phyloP scores from a whole-genome alignment of 2,797 vertebrate genomes.

The Rhabdomys pumilio region DNA sequence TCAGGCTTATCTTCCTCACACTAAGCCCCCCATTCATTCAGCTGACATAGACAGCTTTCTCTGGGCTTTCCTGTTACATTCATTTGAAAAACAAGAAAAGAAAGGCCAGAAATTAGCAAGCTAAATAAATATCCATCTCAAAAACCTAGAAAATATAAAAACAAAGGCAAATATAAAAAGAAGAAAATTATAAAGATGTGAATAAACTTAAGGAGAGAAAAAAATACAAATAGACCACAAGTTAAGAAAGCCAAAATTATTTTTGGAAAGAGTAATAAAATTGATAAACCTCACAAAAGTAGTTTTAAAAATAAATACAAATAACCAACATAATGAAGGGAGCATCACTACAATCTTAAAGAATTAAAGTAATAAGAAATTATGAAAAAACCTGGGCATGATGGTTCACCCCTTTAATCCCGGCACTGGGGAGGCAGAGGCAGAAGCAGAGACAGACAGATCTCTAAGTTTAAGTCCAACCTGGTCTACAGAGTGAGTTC shows the following conservation, averaged over 20 bases:
- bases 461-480: background rate
- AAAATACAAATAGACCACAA: background rate
- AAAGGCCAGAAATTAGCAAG: background rate
- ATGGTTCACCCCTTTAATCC: background rate
- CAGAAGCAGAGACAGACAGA: background rate
- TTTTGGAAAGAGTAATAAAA: conserved; percentile 21
- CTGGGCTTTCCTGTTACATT: background rate
- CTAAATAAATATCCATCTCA: background rate
- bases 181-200: background rate
- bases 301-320: conserved; percentile 10
- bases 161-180: background rate
- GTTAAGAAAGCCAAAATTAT: background rate
- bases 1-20: background rate
- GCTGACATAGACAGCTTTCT: background rate
- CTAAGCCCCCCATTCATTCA: no score
- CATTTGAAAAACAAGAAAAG: background rate
- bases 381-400: background rate
- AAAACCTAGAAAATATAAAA: background rate
- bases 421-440: background rate
- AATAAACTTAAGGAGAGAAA: background rate
- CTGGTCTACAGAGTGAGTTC: background rate
- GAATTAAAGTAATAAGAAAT: conserved; percentile 21
- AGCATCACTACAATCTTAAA: background rate
- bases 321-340: conserved; percentile 32
- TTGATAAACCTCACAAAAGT: background rate